Conservation (phyloP, 2,113 vertebrate species). For the Chaetorhynchus papuensis region DNA sequence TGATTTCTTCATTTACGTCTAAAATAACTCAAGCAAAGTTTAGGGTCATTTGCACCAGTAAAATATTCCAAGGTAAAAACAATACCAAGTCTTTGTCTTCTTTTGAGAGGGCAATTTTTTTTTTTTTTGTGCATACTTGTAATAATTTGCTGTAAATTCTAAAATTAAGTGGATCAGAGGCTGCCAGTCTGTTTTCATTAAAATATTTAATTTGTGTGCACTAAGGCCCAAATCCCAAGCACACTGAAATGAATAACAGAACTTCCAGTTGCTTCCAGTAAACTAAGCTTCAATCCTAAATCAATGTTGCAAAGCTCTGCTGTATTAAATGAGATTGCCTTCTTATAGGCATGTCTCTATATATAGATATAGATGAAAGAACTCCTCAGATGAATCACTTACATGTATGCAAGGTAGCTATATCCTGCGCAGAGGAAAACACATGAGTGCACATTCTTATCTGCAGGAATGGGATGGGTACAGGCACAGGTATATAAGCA, state of each 20-base stretch:
- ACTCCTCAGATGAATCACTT: background rate
- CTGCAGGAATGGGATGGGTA: background rate
- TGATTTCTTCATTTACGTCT: background rate
- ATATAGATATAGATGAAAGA: background rate
- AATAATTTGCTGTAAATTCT: background rate
- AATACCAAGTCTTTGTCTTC: background rate
- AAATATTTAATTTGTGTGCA: background rate
- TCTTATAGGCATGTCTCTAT: background rate
- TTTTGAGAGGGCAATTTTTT: background rate
- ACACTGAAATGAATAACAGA: background rate
- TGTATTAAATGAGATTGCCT: background rate
- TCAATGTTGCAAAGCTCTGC: background rate
- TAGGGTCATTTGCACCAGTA: background rate
- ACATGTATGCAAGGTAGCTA: too few relatives aligned
- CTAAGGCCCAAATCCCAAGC: background rate
- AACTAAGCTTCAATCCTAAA: background rate
- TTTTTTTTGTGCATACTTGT: background rate
- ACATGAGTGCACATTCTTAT: background rate
- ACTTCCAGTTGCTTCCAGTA: background rate
- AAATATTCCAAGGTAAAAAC: background rate
- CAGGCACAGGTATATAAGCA: rapidly evolving
- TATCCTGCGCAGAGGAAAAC: background rate
- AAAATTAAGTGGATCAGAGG: background rate
- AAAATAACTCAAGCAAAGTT: background rate
- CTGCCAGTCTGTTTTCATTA: background rate